Percentiles rank a stretch among this genome's conserved stretches.
These are phyloP conservation scores for Distichodus sexfasciatus DNA, from an alignment of 2,797 vertebrate species.

Conservation along the genomic window DNA sequence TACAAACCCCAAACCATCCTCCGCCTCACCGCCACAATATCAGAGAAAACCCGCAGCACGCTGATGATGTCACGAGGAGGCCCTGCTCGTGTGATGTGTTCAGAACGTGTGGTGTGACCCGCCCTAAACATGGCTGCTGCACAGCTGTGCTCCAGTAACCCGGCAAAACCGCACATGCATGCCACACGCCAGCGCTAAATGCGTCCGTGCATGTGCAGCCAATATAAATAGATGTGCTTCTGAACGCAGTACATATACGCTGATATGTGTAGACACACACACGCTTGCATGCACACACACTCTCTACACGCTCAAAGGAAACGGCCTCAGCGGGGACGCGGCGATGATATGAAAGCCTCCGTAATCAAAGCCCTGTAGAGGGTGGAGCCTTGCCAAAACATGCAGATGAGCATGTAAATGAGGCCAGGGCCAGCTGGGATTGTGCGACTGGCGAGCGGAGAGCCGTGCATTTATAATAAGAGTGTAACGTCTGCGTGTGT, in stretches of 20 bases:
- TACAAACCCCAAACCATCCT: too few species aligned
- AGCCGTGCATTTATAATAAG: conserved; percentile 33
- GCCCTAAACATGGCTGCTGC: conserved; percentile 57
- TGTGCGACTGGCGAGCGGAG: conserved; percentile 31
- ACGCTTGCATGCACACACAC: conserved; percentile 14
- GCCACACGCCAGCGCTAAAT: conserved; percentile 48
- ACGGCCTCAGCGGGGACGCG: conserved; percentile 43
- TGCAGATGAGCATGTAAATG: conserved; percentile 53
- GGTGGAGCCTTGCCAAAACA: conserved; percentile 50
- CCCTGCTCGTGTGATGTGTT: conserved; percentile 71
- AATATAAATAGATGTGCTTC: conserved; percentile 55
- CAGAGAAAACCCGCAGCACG: conserved; percentile 52
- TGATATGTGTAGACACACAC: conserved; percentile 26
- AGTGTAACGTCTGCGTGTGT: conserved; percentile 33
- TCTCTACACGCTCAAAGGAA: conserved; percentile 45
- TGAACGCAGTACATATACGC: conserved; percentile 40
- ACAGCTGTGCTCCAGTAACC: conserved; percentile 62
- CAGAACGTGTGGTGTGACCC: conserved; percentile 56
- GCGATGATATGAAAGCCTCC: conserved; percentile 54
- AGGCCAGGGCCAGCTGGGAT: conserved; percentile 55
- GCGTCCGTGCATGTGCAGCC: conserved; percentile 48
- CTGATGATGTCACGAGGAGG: conserved; percentile 68
- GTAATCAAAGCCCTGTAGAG: conserved; percentile 60
- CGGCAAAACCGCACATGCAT: conserved; percentile 25
- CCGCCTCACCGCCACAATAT: conserved; percentile 58